Base-by-base conservation (phyloP, 2,113 vertebrate species). In the Megaceryle torquata region DNA sequence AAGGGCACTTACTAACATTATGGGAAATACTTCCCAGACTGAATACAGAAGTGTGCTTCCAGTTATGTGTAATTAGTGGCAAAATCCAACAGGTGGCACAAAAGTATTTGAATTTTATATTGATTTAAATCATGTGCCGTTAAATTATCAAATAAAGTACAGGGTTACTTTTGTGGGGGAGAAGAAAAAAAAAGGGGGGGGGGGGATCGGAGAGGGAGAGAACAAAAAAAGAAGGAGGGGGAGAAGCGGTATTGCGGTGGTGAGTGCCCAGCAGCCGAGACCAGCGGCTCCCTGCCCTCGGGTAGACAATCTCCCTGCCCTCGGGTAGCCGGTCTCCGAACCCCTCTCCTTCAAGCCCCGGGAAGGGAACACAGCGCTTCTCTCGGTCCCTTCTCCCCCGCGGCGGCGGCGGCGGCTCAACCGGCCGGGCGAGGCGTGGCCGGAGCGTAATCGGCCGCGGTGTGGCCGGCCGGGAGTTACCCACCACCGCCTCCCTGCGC, bases 31-130 rank as follows among this genome's bases (percentile, higher is more conserved):
- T 39, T 80, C 14, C 43, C 57, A 61, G 25, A 15, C 35, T 10
- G 43, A 28, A 21, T 10, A 20, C 17, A 16, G 19, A 61, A 76
- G 53, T 4, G 35, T 20, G 25, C 35, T 48, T 75, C n/a, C 37
- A 69, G 43, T 83, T 71, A 57, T 84, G 51, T 98, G 98, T 94
- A 98, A 98, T 98, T 97, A 95, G 97, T 86, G 61, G 87, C 89
- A 92, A 88, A 94, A 96, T 98, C 98, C 98, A 98, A 98, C 98
- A 98, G 98, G 98, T 97, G 98, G 98, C 98, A 98, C 97, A 97
- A 98, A 97, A 96, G 98, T 97, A 91, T 98, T 96, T 97, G 96
- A 97, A 97, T 98, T 97, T 97, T 97, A 94, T 92, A 85, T 96
- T 93, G 93, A 95, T 94, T 95, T 86, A 64, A 86, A 65, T 90